These are phyloP conservation scores for Acestrorhynchus altus DNA, from an alignment of 2,797 vertebrate genomes.

Conservation along the genomic window DNA sequence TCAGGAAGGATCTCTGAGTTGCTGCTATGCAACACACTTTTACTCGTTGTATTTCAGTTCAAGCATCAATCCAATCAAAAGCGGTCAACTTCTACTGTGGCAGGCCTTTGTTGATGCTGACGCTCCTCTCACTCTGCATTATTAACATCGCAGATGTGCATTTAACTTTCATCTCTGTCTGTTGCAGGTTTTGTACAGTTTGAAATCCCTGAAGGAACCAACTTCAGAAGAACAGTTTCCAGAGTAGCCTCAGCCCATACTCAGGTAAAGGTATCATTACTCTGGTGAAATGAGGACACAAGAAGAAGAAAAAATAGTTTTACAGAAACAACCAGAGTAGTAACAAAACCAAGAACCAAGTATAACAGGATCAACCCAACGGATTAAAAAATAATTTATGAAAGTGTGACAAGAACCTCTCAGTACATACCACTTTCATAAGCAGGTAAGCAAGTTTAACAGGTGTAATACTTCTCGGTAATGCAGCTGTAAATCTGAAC, in stretches of 20 bases:
- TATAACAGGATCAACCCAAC: background rate
- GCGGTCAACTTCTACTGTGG: slow-evolving; percentile 16
- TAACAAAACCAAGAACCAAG: too few relatives aligned
- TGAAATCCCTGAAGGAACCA: background rate
- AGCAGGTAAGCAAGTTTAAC: too few relatives aligned
- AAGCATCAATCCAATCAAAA: slow-evolving; percentile 28
- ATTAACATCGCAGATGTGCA: slow-evolving; percentile 36
- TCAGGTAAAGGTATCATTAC: too few relatives aligned
- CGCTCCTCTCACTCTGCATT: slow-evolving; percentile 28
- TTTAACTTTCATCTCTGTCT: slow-evolving; percentile 36
- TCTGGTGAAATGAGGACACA: too few relatives aligned
- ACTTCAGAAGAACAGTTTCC: background rate
- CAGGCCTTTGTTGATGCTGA: slow-evolving; percentile 10
- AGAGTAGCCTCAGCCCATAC: background rate
- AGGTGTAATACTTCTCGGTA: too few relatives aligned
- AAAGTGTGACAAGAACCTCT: too few relatives aligned
- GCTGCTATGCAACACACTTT: background rate
- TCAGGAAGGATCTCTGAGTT: background rate
- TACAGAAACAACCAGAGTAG: background rate
- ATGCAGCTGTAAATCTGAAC: too few relatives aligned
- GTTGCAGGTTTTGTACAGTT: slow-evolving; percentile 16
- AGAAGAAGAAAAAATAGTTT: background rate
- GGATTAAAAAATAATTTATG: too few relatives aligned
- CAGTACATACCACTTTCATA: too few relatives aligned
- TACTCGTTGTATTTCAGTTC: slow-evolving; percentile 5